These are phyloP conservation scores for Hippoglossus hippoglossus DNA, from an alignment of 2,797 vertebrate species.

Conservation along the genomic window DNA sequence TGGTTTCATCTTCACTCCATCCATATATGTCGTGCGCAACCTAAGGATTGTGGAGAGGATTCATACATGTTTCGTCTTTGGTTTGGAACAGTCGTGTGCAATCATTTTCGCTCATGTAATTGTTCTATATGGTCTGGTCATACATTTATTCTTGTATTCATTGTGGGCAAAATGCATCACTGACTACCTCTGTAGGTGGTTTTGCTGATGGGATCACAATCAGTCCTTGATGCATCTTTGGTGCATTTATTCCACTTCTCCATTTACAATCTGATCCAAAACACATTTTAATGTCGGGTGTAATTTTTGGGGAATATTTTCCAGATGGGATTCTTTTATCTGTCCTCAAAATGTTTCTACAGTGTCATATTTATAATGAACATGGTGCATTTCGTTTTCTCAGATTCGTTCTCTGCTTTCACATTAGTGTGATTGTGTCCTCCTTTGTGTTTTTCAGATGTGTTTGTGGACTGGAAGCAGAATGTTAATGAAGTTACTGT, in stretches of 20 bases:
- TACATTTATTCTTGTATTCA: not conserved
- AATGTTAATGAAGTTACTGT: constrained; percentile 93
- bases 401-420: not conserved
- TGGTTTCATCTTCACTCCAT: no score
- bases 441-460: constrained; percentile 79
- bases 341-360: no score
- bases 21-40: not conserved
- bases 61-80: not conserved
- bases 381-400: no score
- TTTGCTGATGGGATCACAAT: no score
- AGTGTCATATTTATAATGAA: no score
- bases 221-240: no score
- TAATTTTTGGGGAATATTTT: no score
- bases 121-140: no score
- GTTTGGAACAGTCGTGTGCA: no score
- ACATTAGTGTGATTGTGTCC: not conserved
- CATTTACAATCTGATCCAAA: not conserved
- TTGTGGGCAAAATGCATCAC: not conserved
- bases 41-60: not conserved
- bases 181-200: not conserved
- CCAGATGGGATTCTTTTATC: no score
- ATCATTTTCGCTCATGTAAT: no score
- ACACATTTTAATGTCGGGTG: not conserved
- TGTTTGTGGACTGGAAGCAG: constrained; percentile 97
- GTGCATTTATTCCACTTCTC: no score